Conservation (phyloP, 2,888 invertebrate species). For the Parnassius orleans region DNA sequence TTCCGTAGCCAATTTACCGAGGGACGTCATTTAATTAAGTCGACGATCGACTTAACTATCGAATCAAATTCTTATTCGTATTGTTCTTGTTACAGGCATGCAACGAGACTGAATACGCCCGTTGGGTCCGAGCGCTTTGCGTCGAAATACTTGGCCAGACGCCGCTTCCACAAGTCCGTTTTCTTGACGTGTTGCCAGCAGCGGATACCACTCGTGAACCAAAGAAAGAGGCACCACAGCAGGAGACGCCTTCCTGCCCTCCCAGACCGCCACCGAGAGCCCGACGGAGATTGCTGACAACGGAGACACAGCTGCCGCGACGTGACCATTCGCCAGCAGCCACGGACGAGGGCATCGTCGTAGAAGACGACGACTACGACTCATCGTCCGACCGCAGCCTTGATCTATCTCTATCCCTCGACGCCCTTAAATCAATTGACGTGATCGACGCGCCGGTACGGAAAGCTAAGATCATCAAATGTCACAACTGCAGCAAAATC, state of each 20-base stretch:
- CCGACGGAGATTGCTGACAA: constrained; percentile 63
- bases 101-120: constrained; percentile 85
- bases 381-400: constrained; percentile 81
- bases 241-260: constrained; percentile 59
- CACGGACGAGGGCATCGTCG: constrained; percentile 78
- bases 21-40: too few species aligned
- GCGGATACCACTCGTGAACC: constrained; percentile 73
- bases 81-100: constrained; percentile 82
- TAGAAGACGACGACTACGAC: constrained; percentile 79
- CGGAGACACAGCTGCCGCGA: constrained; percentile 64
- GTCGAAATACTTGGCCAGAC: constrained; percentile 88
- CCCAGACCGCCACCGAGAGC: constrained; percentile 73
- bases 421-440: constrained; percentile 73
- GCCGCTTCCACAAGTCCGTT: constrained; percentile 86
- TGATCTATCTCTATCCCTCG: constrained; percentile 72
- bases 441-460: constrained; percentile 66
- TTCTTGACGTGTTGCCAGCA: constrained; percentile 85
- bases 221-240: constrained; percentile 62
- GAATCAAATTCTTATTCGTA: too few species aligned
- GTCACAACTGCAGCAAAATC: constrained; percentile 72
- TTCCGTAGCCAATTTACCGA: too few species aligned
- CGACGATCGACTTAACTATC: too few species aligned
- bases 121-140: constrained; percentile 88
- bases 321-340: constrained; percentile 75
- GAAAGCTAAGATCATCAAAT: constrained; percentile 70